Conservation (phyloP, 2,888 invertebrate species). For the Gryllus longicercus region DNA sequence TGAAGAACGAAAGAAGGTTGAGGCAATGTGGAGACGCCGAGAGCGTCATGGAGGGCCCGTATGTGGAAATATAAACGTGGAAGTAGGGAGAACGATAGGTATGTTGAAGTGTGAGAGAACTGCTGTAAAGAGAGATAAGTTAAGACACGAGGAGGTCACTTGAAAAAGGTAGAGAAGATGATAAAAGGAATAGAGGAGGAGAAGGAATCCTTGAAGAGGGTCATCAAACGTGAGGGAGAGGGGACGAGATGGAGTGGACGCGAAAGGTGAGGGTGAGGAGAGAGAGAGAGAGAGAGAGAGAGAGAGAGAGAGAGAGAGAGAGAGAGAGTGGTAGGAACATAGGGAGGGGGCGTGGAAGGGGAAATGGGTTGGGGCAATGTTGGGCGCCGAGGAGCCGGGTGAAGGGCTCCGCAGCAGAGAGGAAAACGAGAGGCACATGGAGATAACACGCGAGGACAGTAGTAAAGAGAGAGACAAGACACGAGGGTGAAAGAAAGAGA, state of each 20-base stretch:
- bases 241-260: neutral
- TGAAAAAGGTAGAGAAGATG: too few species aligned
- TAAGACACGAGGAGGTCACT: too few species aligned
- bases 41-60: too few species aligned
- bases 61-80: neutral
- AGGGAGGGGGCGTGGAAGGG: neutral
- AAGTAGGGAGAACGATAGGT: neutral
- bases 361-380: neutral
- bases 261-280: neutral
- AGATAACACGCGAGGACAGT: too few species aligned
- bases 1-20: neutral
- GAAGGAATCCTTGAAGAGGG: neutral
- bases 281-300: neutral
- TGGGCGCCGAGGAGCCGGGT: neutral
- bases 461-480: too few species aligned
- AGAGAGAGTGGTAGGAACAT: neutral
- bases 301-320: conserved; percentile 11
- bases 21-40: too few species aligned
- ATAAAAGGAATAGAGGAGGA: neutral
- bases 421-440: neutral
- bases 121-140: too few species aligned
- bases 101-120: too few species aligned
- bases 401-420: neutral
- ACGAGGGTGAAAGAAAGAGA: too few species aligned
- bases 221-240: neutral